Evolutionary conservation across 2,888 invertebrate genomes (phyloP).

Genomic region (Cremastinae sp.): DNA sequence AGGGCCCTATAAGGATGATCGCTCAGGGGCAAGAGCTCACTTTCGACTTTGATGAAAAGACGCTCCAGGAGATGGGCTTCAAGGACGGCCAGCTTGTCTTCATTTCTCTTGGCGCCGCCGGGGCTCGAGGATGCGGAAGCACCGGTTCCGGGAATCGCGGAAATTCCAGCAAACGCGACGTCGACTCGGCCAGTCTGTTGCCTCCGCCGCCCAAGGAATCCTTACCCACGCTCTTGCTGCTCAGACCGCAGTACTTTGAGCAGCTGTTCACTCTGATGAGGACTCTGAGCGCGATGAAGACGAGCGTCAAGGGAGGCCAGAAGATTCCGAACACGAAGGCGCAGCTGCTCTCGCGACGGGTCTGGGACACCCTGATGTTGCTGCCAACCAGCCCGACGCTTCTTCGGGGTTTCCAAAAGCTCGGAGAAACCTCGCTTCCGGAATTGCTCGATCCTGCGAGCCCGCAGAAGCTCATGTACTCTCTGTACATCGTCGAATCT

Average conservation of each 20-base stretch:
- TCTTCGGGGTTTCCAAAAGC: slow-evolving; percentile 90
- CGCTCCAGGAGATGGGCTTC: slow-evolving; percentile 94
- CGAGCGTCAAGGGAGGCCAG: slow-evolving; percentile 87
- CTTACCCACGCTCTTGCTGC: slow-evolving; percentile 91
- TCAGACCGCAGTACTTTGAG: slow-evolving; percentile 94
- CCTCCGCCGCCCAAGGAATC: slow-evolving; percentile 93
- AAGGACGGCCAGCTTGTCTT: slow-evolving; percentile 97
- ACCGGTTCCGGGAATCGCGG: slow-evolving; percentile 77
- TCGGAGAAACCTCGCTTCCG: slow-evolving; percentile 85
- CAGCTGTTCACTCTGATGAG: slow-evolving; percentile 95
- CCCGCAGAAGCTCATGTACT: slow-evolving; percentile 97
- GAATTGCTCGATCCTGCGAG: slow-evolving; percentile 92
- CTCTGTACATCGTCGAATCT: slow-evolving; percentile 93
- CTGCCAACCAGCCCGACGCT: slow-evolving; percentile 94
- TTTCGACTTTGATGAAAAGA: slow-evolving; percentile 95
- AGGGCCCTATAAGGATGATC: slow-evolving; percentile 93
- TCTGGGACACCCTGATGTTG: slow-evolving; percentile 96
- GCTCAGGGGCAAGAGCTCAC: slow-evolving; percentile 96
- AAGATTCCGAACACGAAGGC: slow-evolving; percentile 91
- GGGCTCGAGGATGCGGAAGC: slow-evolving; percentile 82
- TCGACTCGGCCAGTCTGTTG: slow-evolving; percentile 92
- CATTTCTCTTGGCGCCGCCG: slow-evolving; percentile 93
- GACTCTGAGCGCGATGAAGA: slow-evolving; percentile 92
- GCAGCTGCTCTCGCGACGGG: slow-evolving; percentile 91
- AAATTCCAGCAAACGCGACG: slow-evolving; percentile 83